phyloP scores from a whole-genome alignment of 2,113 vertebrate genomes.

The Pristiophorus japonicus region DNA sequence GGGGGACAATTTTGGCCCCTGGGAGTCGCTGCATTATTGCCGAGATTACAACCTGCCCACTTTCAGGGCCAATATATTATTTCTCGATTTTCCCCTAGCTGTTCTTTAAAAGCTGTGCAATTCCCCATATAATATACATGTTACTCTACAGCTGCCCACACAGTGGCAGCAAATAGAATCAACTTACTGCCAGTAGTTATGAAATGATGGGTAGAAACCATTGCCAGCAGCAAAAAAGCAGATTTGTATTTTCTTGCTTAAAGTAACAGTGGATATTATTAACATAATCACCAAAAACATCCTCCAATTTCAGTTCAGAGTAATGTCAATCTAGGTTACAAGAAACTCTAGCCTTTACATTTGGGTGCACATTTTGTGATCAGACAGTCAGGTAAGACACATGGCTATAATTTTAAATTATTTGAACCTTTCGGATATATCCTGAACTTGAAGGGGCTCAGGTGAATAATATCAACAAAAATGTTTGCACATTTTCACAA shows the following conservation, averaged over 20 bases:
- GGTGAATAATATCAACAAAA: constrained; percentile 18
- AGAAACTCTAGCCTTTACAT: constrained; percentile 5
- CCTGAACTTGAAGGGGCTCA: background rate
- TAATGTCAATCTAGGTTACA: background rate
- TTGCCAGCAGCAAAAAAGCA: background rate
- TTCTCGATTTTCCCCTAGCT: background rate
- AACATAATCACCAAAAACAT: constrained; percentile 29
- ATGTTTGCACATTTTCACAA: constrained; percentile 30
- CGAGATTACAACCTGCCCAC: too few relatives aligned
- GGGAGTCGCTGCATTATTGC: too few relatives aligned
- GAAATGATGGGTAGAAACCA: background rate
- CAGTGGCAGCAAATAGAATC: background rate
- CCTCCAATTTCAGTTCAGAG: background rate
- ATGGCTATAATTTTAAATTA: constrained; percentile 30
- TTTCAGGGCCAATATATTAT: background rate
- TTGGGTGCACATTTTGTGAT: background rate
- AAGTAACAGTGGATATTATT: constrained; percentile 3
- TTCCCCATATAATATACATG: background rate
- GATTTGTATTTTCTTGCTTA: background rate
- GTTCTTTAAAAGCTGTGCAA: background rate
- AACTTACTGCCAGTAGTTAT: background rate
- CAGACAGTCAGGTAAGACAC: background rate
- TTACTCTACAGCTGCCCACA: background rate
- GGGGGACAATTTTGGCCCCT: too few relatives aligned
- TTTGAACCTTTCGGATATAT: constrained; percentile 20